Evolutionary conservation across 2,888 invertebrate species (phyloP).

Genomic region (Physocephala rufipes): DNA sequence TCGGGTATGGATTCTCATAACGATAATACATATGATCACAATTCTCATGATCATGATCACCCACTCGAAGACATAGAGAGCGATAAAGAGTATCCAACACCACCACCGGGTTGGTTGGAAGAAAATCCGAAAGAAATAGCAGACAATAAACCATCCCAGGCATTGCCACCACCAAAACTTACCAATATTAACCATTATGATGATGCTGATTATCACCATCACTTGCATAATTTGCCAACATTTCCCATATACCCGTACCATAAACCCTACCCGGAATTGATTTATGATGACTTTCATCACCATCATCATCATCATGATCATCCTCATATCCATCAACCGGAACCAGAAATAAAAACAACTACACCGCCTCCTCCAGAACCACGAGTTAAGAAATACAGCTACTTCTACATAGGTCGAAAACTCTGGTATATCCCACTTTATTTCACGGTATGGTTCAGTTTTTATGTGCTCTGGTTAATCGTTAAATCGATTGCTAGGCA

Average conservation of each 20-base stretch:
- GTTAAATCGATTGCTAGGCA: constrained; percentile 75
- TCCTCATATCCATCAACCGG: constrained; percentile 50
- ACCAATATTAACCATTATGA: constrained; percentile 53
- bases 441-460: constrained; percentile 72
- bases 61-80: constrained; percentile 53
- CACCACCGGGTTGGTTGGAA: constrained; percentile 62
- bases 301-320: constrained; percentile 54
- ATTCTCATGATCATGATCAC: constrained; percentile 47
- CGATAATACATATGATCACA: constrained; percentile 31
- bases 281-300: constrained; percentile 51
- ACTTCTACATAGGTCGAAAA: constrained; percentile 76
- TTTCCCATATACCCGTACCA: constrained; percentile 41
- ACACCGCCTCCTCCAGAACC: constrained; percentile 60
- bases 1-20: constrained; percentile 21
- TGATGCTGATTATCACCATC: constrained; percentile 49
- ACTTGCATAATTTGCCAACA: constrained; percentile 36
- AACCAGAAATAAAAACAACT: constrained; percentile 52
- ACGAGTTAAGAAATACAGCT: constrained; percentile 72
- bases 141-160: constrained; percentile 46
- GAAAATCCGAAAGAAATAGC: constrained; percentile 54
- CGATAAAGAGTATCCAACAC: constrained; percentile 61
- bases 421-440: constrained; percentile 78
- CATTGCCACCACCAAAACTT: constrained; percentile 41
- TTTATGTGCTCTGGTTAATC: constrained; percentile 74
- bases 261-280: constrained; percentile 55